Evolutionary conservation across 2,888 invertebrate species (phyloP), one percentile per base, ranked within the genome.

Genomic region (Troides oblongomaculatus): DNA sequence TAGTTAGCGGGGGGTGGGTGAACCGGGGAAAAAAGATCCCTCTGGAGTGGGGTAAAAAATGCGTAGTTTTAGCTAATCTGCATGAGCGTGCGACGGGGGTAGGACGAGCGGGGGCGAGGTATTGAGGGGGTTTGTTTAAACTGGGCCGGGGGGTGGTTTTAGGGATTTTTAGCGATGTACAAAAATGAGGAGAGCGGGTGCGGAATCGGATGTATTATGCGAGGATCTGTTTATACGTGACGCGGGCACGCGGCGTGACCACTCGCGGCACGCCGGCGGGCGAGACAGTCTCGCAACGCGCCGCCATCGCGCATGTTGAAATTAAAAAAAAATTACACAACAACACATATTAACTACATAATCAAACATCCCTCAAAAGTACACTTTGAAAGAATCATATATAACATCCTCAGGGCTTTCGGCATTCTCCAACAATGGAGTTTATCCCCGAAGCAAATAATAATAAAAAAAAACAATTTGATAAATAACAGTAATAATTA

Each of bases 61-160:
- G 93, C 94, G 94, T 94, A 94, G 94, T 94, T 94, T 94, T 94
- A 94, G 93, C 94, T 94, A 94, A 94, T 94, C 94, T 93, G 92
- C 93, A 93, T 93, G 90, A 83, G 81, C 83, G 81, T 65, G 69
- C 58, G 66, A 50, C 77, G 78, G 77, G 75, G 81, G 10, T 7
- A 10, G 53, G 53, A 14, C 14, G 53, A 53, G 53, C n/a, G 6
- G 53, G 14, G 53, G 81, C 64, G 68, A 36, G 68, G 53, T 77
- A 10, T 14, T 2, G 70, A 53, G 77, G 78, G 77, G 74, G 81
- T 81, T 79, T 85, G 79, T 86, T 88, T 87, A 87, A 88, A 88
- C 81, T 82, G 82, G 84, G 80, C 74, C 78, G 79, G 77, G 81
- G 79, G 87, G 87, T 81, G 87, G 88, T 86, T 89, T 89, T 89